Percentiles rank a stretch among this genome's conserved stretches.
These are phyloP conservation scores for Cataglyphis altisquamis DNA, from an alignment of 2,888 invertebrate genomes.

Conservation along the genomic window DNA sequence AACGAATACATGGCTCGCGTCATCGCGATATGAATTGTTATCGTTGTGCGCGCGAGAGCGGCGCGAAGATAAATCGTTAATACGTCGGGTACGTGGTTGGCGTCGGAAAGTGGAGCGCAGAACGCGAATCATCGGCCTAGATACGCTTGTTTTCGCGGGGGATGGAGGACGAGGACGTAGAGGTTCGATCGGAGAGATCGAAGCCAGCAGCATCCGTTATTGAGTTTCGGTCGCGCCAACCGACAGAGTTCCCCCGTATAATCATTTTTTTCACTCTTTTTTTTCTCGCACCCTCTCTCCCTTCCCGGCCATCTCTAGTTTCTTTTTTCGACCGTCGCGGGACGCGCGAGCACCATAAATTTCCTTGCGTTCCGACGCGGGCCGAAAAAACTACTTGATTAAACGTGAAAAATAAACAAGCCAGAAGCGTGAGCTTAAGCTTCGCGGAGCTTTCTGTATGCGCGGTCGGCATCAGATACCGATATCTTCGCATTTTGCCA, in stretches of 20 bases:
- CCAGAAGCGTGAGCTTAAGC: conserved; percentile 59
- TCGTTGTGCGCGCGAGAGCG: conserved; percentile 64
- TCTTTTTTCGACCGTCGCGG: conserved; percentile 41
- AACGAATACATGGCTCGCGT: conserved; percentile 60
- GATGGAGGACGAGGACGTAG: background rate
- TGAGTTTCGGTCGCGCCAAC: conserved; percentile 43
- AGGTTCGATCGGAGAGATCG: conserved; percentile 40
- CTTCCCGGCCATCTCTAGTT: background rate
- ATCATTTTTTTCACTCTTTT: conserved; percentile 48
- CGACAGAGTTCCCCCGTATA: conserved; percentile 33
- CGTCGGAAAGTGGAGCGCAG: conserved; percentile 57
- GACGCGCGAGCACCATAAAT: conserved; percentile 57
- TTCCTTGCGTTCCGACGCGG: conserved; percentile 26
- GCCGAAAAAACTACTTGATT: conserved; percentile 64
- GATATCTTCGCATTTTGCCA: conserved; percentile 1
- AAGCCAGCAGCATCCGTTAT: conserved; percentile 56
- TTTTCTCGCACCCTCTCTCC: background rate
- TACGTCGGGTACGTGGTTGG: conserved; percentile 65
- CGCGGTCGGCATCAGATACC: background rate
- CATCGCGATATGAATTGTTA: conserved; percentile 69
- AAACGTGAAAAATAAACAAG: conserved; percentile 63
- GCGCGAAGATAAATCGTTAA: conserved; percentile 71
- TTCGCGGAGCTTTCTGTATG: conserved; percentile 18
- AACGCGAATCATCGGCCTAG: conserved; percentile 61
- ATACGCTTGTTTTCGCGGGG: conserved; percentile 60